phyloP scores from a whole-genome alignment of 2,888 invertebrate genomes.

The Homarus gammarus region DNA sequence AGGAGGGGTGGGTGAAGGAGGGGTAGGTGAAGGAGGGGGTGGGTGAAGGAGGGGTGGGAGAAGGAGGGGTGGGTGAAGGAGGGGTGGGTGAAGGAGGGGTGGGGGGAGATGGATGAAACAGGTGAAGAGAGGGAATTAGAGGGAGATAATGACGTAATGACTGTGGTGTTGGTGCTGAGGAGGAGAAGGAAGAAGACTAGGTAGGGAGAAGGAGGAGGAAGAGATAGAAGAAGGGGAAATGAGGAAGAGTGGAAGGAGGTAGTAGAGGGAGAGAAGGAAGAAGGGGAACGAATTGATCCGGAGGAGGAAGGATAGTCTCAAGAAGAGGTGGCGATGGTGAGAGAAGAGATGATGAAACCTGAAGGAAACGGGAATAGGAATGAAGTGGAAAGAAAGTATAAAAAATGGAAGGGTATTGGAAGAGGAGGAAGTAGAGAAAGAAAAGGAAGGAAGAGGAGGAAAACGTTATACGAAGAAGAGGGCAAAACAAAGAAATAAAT shows the following conservation, averaged over 20 bases:
- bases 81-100: not conserved
- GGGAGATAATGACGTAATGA: not conserved
- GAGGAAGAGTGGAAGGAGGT: not conserved
- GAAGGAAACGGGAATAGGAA: too few relatives aligned
- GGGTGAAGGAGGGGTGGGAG: not conserved
- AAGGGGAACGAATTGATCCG: not conserved
- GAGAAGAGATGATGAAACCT: too few relatives aligned
- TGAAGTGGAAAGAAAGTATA: too few relatives aligned
- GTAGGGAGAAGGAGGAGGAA: not conserved
- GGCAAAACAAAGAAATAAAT: too few relatives aligned
- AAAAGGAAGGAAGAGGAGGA: too few relatives aligned
- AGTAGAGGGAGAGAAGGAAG: constrained; percentile 37
- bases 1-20: too few relatives aligned
- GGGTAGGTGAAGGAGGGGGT: not conserved
- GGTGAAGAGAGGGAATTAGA: not conserved
- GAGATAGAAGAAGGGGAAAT: not conserved
- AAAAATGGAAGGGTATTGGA: too few relatives aligned
- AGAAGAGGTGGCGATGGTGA: not conserved
- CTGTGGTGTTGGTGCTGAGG: not conserved
- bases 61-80: not conserved
- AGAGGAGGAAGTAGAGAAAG: too few relatives aligned
- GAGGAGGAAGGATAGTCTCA: not conserved
- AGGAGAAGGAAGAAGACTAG: not conserved
- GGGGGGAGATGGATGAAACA: not conserved
- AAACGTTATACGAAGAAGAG: too few relatives aligned